Evolutionary conservation across 2,113 vertebrate species (phyloP), one percentile per base, ranked within the genome.

Genomic region (Chloebia gouldiae): DNA sequence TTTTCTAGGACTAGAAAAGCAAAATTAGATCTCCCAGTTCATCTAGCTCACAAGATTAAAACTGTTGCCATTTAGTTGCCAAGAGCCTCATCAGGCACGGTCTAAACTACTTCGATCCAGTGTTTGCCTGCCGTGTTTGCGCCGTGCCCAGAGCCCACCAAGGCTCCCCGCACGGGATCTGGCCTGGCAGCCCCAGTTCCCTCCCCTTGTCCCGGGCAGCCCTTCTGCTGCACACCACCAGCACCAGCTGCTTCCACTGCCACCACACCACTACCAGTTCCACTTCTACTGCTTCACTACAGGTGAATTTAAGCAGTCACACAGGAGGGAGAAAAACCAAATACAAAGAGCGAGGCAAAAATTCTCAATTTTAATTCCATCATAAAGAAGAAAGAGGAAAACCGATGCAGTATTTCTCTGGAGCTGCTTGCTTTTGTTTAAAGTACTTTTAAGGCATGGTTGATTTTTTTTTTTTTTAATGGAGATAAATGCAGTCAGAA

Each of bases 231-330:
- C 63, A 28, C 7, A 25, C 9, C n/a, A 15, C 11, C 8, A 11
- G 7, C 27, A 20, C 35, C 0, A 6, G 0, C 50, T 63, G 42
- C 68, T 37, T 33, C 31, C 60, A 33, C n/a, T 19, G 51, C 42
- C 24, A 35, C 45, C 35, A 5, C 6, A 6, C 9, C 17, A 17
- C 12, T 2, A 49, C 12, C 11, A 31, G 24, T 40, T 1, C 13
- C 2, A 6, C 1, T 18, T 10, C 54, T 11, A 5, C 44, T 53
- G 1, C 23, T 22, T 24, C 28, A 21, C 28, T 5, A 10, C 1
- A 49, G 19, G 4, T 10, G 21, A 59, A 47, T 13, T 63, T 14
- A 21, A 7, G 40, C 44, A 25, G 21, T 49, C 61, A 60, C 51
- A 65, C 10, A 16, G 31, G 33, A 64, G 4, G 9, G 19, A 87